phyloP scores from a whole-genome alignment of 2,113 vertebrate species.

The Psittacus erithacus region DNA sequence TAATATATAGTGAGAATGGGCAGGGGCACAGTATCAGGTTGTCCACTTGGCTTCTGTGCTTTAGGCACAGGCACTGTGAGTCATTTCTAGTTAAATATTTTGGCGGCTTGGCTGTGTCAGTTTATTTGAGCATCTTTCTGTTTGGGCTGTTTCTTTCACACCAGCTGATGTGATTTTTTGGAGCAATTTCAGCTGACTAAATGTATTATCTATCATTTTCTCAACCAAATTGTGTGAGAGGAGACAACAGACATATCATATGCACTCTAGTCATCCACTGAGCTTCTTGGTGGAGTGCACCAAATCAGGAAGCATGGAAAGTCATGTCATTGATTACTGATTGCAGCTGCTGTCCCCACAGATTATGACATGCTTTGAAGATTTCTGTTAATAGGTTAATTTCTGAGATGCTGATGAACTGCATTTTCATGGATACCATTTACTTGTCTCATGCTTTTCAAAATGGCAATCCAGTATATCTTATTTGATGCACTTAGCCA shows the following conservation, averaged over 20 bases:
- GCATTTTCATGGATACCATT: slow-evolving; percentile 24
- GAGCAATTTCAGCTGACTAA: slow-evolving; percentile 22
- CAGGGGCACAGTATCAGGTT: background rate
- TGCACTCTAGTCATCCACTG: background rate
- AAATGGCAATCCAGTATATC: background rate
- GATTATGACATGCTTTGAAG: slow-evolving; percentile 13
- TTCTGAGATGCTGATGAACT: background rate
- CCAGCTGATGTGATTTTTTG: slow-evolving; percentile 10
- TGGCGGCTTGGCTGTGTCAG: background rate
- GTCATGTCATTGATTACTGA: background rate
- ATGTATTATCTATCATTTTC: slow-evolving; percentile 15
- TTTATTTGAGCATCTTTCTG: slow-evolving; percentile 30
- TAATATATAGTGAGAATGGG: background rate
- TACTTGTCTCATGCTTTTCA: background rate
- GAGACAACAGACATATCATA: background rate
- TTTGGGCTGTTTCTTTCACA: slow-evolving; percentile 35
- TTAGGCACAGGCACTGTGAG: background rate
- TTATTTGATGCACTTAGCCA: slow-evolving; percentile 18
- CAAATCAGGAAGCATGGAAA: background rate
- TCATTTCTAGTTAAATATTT: background rate
- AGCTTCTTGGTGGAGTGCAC: background rate
- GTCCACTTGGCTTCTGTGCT: background rate
- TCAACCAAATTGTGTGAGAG: background rate
- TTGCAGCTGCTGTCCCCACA: background rate
- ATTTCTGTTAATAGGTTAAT: slow-evolving; percentile 36